Conservation (phyloP, 2,888 invertebrate species). For the Germaria angustata region DNA sequence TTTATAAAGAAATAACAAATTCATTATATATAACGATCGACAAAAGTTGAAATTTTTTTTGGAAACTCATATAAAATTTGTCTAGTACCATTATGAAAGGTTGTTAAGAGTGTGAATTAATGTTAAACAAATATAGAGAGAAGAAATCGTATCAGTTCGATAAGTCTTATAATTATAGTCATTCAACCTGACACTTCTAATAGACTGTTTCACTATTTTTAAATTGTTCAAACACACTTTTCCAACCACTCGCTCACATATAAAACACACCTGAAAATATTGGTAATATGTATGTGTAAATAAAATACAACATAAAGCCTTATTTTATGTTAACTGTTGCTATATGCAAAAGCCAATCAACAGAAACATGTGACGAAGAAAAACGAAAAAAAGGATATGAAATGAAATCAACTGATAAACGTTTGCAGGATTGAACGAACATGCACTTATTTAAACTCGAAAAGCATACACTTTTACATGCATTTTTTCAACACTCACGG, state of each 20-base stretch:
- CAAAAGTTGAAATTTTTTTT: too few species aligned
- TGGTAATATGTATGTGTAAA: conserved; percentile 10
- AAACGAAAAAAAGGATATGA: neutral
- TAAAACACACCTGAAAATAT: neutral
- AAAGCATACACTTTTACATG: neutral
- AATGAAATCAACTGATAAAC: conserved; percentile 42
- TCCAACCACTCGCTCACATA: neutral
- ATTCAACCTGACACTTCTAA: too few species aligned
- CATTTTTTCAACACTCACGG: neutral
- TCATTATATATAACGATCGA: too few species aligned
- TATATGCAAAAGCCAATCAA: conserved; percentile 64
- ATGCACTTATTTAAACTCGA: neutral
- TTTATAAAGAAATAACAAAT: too few species aligned
- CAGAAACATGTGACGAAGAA: conserved; percentile 17
- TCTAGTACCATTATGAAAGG: too few species aligned
- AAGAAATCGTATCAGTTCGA: too few species aligned
- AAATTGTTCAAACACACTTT: neutral
- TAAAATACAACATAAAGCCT: conserved; percentile 19
- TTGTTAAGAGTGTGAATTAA: too few species aligned
- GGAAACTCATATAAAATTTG: too few species aligned
- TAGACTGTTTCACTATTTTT: too few species aligned
- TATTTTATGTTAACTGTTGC: conserved; percentile 46
- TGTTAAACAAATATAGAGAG: too few species aligned
- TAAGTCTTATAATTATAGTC: too few species aligned
- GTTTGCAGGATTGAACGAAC: neutral